phyloP scores from a whole-genome alignment of 2,888 invertebrate species.

The Mythimna lalbum region DNA sequence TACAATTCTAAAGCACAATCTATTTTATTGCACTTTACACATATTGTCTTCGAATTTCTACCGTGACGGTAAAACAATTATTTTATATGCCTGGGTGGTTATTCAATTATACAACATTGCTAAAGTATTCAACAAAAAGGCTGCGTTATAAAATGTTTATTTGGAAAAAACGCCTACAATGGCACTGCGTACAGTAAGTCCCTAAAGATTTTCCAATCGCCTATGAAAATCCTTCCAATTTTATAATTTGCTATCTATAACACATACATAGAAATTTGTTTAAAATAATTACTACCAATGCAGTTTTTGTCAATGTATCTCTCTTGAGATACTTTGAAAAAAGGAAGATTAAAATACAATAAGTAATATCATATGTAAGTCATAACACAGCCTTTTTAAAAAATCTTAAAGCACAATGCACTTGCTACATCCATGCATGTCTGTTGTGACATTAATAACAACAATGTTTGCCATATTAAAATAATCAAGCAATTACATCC shows the following conservation, averaged over 20 bases:
- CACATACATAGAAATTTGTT: neutral
- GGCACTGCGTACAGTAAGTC: constrained; percentile 7
- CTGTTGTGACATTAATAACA: constrained; percentile 50
- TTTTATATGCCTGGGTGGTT: constrained; percentile 48
- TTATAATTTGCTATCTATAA: neutral
- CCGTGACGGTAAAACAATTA: constrained; percentile 57
- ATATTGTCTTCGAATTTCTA: constrained; percentile 76
- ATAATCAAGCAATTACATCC: constrained; percentile 58
- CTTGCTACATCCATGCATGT: constrained; percentile 54
- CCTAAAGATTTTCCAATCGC: neutral
- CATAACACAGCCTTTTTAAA: constrained; percentile 67
- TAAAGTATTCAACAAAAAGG: constrained; percentile 60
- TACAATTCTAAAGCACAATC: constrained; percentile 77
- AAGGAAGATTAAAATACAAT: neutral
- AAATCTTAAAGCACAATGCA: constrained; percentile 58
- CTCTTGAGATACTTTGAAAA: neutral
- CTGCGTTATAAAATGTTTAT: constrained; percentile 57
- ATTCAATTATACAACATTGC: constrained; percentile 35
- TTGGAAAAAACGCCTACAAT: neutral
- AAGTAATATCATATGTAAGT: constrained; percentile 10
- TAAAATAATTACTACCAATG: neutral
- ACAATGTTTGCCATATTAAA: constrained; percentile 47
- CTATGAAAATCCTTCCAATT: neutral
- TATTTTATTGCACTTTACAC: constrained; percentile 79
- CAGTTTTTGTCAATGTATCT: neutral